phyloP scores from a whole-genome alignment of 2,797 vertebrate species.

The Austrolebias charrua region DNA sequence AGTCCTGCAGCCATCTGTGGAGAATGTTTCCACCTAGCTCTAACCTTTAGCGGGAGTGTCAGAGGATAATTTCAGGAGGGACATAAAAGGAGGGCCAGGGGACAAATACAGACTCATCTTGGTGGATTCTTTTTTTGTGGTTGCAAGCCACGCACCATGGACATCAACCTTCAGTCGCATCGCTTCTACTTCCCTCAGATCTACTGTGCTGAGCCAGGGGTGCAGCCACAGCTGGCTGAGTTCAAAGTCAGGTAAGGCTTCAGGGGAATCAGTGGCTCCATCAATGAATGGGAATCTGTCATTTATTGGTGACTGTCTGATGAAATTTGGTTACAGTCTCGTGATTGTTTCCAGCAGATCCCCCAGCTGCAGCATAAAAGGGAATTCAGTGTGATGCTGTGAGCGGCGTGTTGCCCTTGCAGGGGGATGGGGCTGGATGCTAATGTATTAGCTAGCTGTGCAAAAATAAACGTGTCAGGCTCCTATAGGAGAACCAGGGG shows the following conservation, averaged over 20 bases:
- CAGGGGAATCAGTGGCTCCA: not conserved
- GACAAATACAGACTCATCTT: not conserved
- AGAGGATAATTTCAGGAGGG: constrained; percentile 15
- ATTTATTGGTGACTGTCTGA: not conserved
- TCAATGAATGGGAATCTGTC: constrained; percentile 1
- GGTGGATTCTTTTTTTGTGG: not conserved
- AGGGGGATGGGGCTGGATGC: constrained; percentile 72
- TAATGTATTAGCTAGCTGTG: constrained; percentile 67
- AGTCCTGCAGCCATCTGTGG: constrained; percentile 27
- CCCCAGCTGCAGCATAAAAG: constrained; percentile 47
- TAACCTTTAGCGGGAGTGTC: constrained; percentile 49
- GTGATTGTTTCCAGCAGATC: constrained; percentile 14
- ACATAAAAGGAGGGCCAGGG: constrained; percentile 24
- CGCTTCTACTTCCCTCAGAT: constrained; percentile 81
- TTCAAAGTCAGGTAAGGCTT: constrained; percentile 80
- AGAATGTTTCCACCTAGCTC: constrained; percentile 54
- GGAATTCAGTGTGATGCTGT: constrained; percentile 51
- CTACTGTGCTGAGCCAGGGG: constrained; percentile 75
- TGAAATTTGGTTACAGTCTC: constrained; percentile 12
- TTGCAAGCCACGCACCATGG: constrained; percentile 61
- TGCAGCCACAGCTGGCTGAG: constrained; percentile 72
- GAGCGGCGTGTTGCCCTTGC: constrained; percentile 61
- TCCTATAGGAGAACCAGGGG: constrained; percentile 59
- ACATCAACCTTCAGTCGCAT: constrained; percentile 81
- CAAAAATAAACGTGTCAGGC: constrained; percentile 51